Evolutionary conservation across 2,797 vertebrate genomes (phyloP), one percentile per base, ranked within the genome.

Genomic region (Enteromius viviparus): DNA sequence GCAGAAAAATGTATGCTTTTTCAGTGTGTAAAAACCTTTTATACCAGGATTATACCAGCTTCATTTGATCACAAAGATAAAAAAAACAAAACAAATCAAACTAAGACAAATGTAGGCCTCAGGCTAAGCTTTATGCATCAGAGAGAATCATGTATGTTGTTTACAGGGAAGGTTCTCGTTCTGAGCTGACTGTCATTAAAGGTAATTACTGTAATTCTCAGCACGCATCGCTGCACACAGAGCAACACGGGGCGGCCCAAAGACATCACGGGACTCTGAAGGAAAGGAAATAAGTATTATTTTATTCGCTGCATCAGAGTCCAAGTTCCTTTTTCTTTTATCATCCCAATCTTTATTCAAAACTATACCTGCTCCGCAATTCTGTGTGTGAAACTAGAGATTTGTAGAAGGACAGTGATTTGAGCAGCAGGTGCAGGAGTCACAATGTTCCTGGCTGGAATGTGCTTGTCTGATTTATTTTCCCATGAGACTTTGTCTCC

Each of bases 381-480:
- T 34, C 40, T 29, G 23, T 23, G 51, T 65, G 80, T 65, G 58
- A 81, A 60, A 45, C 66, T 29, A 55, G 64, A 65, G 45, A 47
- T 75, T 74, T 42, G 15, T 32, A 75, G 69, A 17, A 76, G 19
- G 64, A 76, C 74, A 76, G 65, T 45, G 49, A 69, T 76, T 47
- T 32, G 65, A 12, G 8, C 74, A 45, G 70, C 76, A 79, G 78
- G 78, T 84, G 71, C 23, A 55, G 49, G 75, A 82, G 75, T 87
- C 75, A 69, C 69, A 72, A 42, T 51, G 83, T 88, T 86, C 81
- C 82, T 78, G 69, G 12, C 17, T 72, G 85, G 85, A 88, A 88
- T 88, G 84, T 78, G 51, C 47, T 84, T 84, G 84, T 85, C 84
- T 88, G 66, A 80, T 88, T 85, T 86, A 82, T 88, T 69, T 80